phyloP scores from a whole-genome alignment of 2,888 invertebrate species.

The Sialis fuliginosa region DNA sequence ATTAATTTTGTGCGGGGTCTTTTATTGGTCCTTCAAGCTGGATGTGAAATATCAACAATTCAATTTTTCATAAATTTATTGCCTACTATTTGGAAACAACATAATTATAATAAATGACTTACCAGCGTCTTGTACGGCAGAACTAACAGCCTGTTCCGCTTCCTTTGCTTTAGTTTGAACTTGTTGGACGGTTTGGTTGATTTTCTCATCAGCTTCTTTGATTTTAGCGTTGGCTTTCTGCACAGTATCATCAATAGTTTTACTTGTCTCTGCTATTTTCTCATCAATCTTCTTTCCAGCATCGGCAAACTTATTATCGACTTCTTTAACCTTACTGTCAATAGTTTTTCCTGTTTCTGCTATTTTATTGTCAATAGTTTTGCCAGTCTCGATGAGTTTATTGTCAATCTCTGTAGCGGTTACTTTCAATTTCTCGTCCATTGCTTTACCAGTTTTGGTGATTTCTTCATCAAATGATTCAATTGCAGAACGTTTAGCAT shows the following conservation, averaged over 20 bases:
- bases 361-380: slow-evolving; percentile 11
- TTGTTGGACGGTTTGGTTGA: slow-evolving; percentile 7
- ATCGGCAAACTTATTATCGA: slow-evolving; percentile 15
- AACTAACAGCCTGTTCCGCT: neutral
- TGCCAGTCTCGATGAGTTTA: slow-evolving; percentile 14
- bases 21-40: too few relatives aligned
- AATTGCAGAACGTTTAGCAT: slow-evolving; percentile 23
- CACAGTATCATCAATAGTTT: neutral
- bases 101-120: neutral
- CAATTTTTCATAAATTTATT: too few relatives aligned
- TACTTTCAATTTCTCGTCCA: slow-evolving; percentile 14
- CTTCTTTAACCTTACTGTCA: slow-evolving; percentile 4
- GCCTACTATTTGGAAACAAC: neutral
- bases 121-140: slow-evolving; percentile 9
- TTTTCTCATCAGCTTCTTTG: slow-evolving; percentile 4
- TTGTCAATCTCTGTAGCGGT: slow-evolving; percentile 23
- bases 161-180: slow-evolving; percentile 2
- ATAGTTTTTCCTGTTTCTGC: slow-evolving; percentile 5
- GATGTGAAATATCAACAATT: too few relatives aligned
- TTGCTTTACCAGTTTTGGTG: slow-evolving; percentile 12
- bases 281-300: slow-evolving; percentile 23
- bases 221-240: slow-evolving; percentile 6
- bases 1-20: too few relatives aligned
- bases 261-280: neutral
- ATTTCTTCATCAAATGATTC: slow-evolving; percentile 20